Conservation (phyloP, 1,140 invertebrate species). For the Saccostrea glomerata region DNA sequence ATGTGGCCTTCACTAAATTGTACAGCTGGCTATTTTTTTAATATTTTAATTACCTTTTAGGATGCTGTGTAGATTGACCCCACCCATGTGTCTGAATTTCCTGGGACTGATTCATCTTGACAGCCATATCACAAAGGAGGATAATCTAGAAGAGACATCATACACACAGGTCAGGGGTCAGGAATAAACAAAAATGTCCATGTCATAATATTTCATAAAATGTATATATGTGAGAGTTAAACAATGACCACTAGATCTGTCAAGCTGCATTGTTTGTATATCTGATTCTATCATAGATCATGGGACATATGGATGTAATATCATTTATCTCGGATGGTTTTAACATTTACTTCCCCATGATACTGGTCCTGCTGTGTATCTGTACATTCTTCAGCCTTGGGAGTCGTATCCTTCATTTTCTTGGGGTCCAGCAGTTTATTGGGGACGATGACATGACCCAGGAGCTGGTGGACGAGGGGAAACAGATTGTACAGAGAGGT, state of each 20-base stretch:
- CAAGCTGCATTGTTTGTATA: no score
- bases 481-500: constrained; percentile 89
- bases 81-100: constrained; percentile 99
- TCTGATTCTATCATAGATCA: no score
- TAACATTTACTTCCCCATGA: constrained; percentile 99
- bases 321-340: constrained; percentile 98
- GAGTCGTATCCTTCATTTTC: constrained; percentile 89
- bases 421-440: constrained; percentile 98
- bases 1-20: no score
- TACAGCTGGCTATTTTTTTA: neutral
- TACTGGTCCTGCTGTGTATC: constrained; percentile 94
- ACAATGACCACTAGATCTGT: no score
- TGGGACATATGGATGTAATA: constrained; percentile 99
- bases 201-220: no score
- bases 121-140: constrained; percentile 93
- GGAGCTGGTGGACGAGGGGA: constrained; percentile 95
- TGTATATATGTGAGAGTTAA: no score
- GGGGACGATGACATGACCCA: constrained; percentile 94
- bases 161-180: constrained; percentile 87
- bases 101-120: constrained; percentile 98
- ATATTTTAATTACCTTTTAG: constrained; percentile 81
- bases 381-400: constrained; percentile 98
- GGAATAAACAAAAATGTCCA: no score
- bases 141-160: constrained; percentile 87
- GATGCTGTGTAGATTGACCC: constrained; percentile 96